Base-by-base conservation (phyloP, 2,797 vertebrate species). In the Apodemus agrarius region DNA sequence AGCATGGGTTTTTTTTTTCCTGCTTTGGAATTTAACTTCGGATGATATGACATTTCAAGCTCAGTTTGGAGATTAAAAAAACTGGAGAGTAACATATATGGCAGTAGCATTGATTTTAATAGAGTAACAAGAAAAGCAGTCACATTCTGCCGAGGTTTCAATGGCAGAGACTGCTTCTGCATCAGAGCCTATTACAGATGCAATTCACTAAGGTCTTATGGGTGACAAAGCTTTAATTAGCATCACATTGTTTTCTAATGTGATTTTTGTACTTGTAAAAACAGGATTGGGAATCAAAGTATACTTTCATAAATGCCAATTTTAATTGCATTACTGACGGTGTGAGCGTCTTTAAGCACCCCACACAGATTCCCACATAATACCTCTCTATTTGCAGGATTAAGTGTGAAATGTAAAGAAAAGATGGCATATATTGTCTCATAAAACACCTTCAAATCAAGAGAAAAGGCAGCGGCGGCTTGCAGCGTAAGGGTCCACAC, bases 171-270 rank as follows among this genome's bases (percentile, higher is more conserved):
- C 95, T 96, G 91, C 89, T 94, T 97, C 87, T 94, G 7, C 84
- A 61, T 96, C 89, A 96, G 90, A 97, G 61, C 97, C 95, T 85
- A 84, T 96, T 97, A 97, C 91, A 97, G 96, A 94, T 87, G 79
- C 81, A 91, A 93, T 95, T 98, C 97, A 93, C 85, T 67, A 83
- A 86, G 90, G 89, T 97, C 97, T 95, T 97, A 63, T 65, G 81
- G 96, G 93, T 90, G 96, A 43, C 92, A 94, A 97, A 96, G 34
- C 92, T 92, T 98, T 98, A 96, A 97, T 97, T 98, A 97, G 96
- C 97, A 97, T 94, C 74, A 93, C 86, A 79, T 93, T 93, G 82
- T 97, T 93, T 97, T 98, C 96, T 95, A 84, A 97, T 87, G 90
- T 96, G 93, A 65, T 97, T 98, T 43, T 98, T 96, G 49, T 76